These are phyloP conservation scores for Drosophila hydei DNA, from an alignment of 1,140 invertebrate species.

Conservation along the genomic window DNA sequence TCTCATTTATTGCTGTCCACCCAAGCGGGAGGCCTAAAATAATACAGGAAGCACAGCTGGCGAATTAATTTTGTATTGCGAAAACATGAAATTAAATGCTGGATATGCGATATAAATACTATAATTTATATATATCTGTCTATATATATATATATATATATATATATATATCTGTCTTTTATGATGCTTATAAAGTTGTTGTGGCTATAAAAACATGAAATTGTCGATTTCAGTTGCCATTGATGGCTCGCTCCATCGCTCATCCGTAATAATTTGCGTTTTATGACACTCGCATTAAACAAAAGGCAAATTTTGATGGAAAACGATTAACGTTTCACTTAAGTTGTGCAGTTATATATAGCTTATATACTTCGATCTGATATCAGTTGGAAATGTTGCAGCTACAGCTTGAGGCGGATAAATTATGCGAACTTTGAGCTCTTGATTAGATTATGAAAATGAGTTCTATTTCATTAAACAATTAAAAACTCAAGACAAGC, in stretches of 20 bases:
- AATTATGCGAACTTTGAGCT: too few species aligned
- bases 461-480: background rate
- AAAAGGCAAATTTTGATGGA: conserved; percentile 25
- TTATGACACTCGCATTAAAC: conserved; percentile 47
- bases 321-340: conserved; percentile 3
- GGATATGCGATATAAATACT: background rate
- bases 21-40: background rate
- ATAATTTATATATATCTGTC: conserved; percentile 1
- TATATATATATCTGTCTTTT: conserved; percentile 40
- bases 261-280: conserved; percentile 3
- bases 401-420: too few species aligned
- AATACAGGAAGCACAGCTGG: conserved; percentile 32
- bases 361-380: too few species aligned
- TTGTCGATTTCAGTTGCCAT: background rate
- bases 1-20: conserved; percentile 14
- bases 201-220: conserved; percentile 20
- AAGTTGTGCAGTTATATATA: too few species aligned
- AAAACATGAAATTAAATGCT: conserved; percentile 30
- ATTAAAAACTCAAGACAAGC: background rate
- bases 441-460: too few species aligned
- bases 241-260: background rate
- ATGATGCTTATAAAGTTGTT: conserved; percentile 63
- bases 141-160: conserved; percentile 8
- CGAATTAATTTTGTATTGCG: conserved; percentile 61
- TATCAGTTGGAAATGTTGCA: too few species aligned